Conservation (phyloP, 2,888 invertebrate species). For the Eupeodes latifasciatus region DNA sequence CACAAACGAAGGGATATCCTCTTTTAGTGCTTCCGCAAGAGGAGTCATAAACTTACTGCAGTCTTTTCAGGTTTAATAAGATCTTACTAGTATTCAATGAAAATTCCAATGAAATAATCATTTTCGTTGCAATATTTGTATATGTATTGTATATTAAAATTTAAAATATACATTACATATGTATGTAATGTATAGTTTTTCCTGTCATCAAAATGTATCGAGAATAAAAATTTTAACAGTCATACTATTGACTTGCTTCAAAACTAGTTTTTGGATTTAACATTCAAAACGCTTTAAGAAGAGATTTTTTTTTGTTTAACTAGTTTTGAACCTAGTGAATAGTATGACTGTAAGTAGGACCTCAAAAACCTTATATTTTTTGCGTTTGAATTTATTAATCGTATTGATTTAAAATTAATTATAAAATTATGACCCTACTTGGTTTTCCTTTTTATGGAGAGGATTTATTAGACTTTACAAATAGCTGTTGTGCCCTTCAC, state of each 20-base stretch:
- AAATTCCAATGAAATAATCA: neutral
- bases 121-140: neutral
- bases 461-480: neutral
- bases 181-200: neutral
- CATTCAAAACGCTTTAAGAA: no score
- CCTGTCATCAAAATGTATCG: no score
- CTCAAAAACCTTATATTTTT: no score
- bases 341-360: no score
- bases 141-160: neutral
- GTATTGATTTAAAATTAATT: neutral
- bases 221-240: no score
- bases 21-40: conserved; percentile 55
- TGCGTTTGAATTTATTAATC: no score
- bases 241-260: no score
- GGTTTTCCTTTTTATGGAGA: neutral
- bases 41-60: conserved; percentile 58
- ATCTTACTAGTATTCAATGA: neutral
- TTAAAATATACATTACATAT: neutral
- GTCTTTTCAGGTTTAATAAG: conserved; percentile 42
- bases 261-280: no score
- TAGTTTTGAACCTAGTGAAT: no score
- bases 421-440: neutral
- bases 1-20: conserved; percentile 51
- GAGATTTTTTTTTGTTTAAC: no score
- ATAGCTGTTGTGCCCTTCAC: neutral